Conservation (phyloP, 2,797 vertebrate species). For the Ispidina picta region DNA sequence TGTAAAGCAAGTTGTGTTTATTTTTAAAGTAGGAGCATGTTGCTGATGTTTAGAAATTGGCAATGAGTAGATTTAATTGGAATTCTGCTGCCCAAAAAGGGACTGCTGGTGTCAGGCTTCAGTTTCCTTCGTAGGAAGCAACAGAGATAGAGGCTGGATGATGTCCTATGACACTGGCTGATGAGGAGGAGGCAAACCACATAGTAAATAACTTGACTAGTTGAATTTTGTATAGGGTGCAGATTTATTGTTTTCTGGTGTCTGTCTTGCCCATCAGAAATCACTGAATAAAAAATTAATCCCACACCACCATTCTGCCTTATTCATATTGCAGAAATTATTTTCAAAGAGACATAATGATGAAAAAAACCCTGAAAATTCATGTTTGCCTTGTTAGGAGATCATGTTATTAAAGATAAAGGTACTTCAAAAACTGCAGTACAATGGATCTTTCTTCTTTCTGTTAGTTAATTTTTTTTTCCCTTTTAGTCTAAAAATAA, state of each 20-base stretch:
- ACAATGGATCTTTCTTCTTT: background rate
- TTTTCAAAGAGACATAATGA: background rate
- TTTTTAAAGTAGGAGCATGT: background rate
- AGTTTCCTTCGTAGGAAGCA: background rate
- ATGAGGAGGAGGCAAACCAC: background rate
- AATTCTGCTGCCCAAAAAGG: background rate
- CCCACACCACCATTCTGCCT: background rate
- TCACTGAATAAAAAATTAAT: background rate
- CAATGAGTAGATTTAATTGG: background rate
- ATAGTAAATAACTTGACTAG: background rate
- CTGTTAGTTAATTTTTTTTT: background rate
- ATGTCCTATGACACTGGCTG: background rate
- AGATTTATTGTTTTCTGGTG: background rate
- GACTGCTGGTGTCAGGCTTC: background rate
- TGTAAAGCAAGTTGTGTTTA: background rate
- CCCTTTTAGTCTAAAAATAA: background rate
- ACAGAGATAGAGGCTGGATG: background rate
- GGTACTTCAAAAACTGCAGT: background rate
- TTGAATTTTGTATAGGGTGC: background rate
- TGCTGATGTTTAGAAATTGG: background rate
- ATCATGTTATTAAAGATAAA: background rate
- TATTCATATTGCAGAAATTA: background rate
- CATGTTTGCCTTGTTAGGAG: background rate
- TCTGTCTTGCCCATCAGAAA: background rate
- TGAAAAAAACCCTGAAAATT: background rate